These are phyloP conservation scores for Taenaris catops DNA, from an alignment of 2,888 invertebrate genomes.

Conservation along the genomic window DNA sequence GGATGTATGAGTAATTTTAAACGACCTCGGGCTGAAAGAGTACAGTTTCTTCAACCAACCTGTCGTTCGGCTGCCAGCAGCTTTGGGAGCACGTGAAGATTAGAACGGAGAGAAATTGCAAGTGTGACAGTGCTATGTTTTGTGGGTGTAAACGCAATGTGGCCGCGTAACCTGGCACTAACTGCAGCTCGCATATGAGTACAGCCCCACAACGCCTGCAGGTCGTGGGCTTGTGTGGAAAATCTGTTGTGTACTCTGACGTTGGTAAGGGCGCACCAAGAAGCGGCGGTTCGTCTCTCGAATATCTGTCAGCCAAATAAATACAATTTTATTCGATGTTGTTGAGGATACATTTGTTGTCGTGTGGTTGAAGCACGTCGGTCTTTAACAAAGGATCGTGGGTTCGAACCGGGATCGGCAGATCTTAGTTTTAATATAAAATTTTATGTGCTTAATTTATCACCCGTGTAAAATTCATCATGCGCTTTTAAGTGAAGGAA, in stretches of 20 bases:
- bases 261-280: constrained; percentile 82
- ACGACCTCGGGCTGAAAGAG: constrained; percentile 87
- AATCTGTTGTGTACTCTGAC: constrained; percentile 49
- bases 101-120: constrained; percentile 93
- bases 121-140: constrained; percentile 67
- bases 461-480: too few relatives aligned
- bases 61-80: constrained; percentile 89
- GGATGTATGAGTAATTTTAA: constrained; percentile 28
- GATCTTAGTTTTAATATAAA: too few relatives aligned
- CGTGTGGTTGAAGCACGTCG: too few relatives aligned
- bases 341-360: too few relatives aligned
- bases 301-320: constrained; percentile 80
- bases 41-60: constrained; percentile 84
- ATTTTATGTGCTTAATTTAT: too few relatives aligned
- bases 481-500: too few relatives aligned
- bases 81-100: constrained; percentile 91
- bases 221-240: constrained; percentile 51
- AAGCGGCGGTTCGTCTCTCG: constrained; percentile 84
- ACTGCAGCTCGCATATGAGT: constrained; percentile 89
- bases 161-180: constrained; percentile 89
- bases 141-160: constrained; percentile 81
- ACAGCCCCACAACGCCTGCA: constrained; percentile 87
- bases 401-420: too few relatives aligned
- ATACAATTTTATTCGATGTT: too few relatives aligned
- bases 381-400: too few relatives aligned